A percentile compares a stretch with the other conserved stretches of the same genome.
Evolutionary conservation across 2,113 vertebrate species (phyloP).

Genomic region (Phaetusa simplex): DNA sequence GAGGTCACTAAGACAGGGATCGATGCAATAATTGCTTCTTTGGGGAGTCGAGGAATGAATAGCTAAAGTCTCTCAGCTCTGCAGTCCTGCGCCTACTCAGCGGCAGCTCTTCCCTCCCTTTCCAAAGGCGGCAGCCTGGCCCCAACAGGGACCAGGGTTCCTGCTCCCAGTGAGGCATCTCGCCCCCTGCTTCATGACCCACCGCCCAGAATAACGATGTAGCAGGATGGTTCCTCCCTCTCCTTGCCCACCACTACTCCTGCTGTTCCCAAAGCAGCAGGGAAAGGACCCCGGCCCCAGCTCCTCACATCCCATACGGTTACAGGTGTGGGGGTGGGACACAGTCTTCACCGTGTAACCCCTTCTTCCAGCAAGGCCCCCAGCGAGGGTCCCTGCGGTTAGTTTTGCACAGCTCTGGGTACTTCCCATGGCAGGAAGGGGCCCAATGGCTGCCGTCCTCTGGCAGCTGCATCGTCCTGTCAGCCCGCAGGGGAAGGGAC

Average conservation of each 20-base stretch:
- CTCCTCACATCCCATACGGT: not conserved
- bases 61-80: not conserved
- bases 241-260: not conserved
- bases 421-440: not conserved
- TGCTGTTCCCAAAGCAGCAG: not conserved
- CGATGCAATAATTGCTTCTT: slow-evolving; percentile 1
- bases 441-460: not conserved
- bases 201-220: not conserved
- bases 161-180: fast-evolving
- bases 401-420: not conserved
- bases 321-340: fast-evolving
- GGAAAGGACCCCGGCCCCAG: not conserved
- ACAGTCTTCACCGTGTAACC: not conserved
- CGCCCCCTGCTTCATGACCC: not conserved
- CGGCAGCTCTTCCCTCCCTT: not conserved
- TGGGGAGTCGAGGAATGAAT: not conserved
- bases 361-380: not conserved
- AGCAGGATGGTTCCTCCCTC: not conserved
- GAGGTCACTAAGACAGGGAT: not conserved
- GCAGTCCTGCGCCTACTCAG: not conserved
- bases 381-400: fast-evolving
- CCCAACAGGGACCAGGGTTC: fast-evolving
- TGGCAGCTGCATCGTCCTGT: not conserved
- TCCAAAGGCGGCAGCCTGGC: not conserved
- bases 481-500: fast-evolving